Percentiles rank a stretch among this genome's conserved stretches.
Conservation (phyloP, 2,888 invertebrate genomes). For the Cryptus armator region DNA sequence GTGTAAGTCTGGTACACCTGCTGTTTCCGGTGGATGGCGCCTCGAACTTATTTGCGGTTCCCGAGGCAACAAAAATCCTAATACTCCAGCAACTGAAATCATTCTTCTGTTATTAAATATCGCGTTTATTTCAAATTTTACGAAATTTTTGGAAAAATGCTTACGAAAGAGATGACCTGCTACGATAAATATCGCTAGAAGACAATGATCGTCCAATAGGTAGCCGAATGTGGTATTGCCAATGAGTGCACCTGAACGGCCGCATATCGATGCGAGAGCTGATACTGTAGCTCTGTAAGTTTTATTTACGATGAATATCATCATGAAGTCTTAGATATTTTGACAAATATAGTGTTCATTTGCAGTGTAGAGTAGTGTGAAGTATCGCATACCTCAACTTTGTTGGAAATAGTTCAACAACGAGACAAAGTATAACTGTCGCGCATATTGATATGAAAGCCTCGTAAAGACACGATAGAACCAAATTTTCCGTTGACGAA, state of each 20-base stretch:
- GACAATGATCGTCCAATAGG: slow-evolving; percentile 91
- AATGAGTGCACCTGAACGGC: slow-evolving; percentile 90
- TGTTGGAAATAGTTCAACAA: slow-evolving; percentile 93
- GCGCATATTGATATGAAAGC: slow-evolving; percentile 92
- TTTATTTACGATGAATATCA: background rate
- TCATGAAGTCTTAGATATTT: background rate
- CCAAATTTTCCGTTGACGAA: slow-evolving; percentile 90
- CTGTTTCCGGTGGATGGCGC: background rate
- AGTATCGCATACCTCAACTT: slow-evolving; percentile 88
- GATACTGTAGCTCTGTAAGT: slow-evolving; percentile 91
- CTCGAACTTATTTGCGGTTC: background rate
- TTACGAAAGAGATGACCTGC: slow-evolving; percentile 53
- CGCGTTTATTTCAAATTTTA: background rate
- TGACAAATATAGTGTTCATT: background rate
- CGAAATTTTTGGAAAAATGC: background rate
- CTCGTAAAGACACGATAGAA: slow-evolving; percentile 92
- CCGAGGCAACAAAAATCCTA: slow-evolving; percentile 41
- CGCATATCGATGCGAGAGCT: slow-evolving; percentile 90
- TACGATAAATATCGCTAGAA: slow-evolving; percentile 88
- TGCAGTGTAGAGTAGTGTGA: background rate
- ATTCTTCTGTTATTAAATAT: slow-evolving; percentile 3
- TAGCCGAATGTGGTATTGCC: slow-evolving; percentile 92
- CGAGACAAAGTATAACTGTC: slow-evolving; percentile 92
- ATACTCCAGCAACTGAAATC: slow-evolving; percentile 49
- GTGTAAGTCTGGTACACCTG: background rate